Conservation (phyloP, 2,888 invertebrate species). For the Rosalia funebris region DNA sequence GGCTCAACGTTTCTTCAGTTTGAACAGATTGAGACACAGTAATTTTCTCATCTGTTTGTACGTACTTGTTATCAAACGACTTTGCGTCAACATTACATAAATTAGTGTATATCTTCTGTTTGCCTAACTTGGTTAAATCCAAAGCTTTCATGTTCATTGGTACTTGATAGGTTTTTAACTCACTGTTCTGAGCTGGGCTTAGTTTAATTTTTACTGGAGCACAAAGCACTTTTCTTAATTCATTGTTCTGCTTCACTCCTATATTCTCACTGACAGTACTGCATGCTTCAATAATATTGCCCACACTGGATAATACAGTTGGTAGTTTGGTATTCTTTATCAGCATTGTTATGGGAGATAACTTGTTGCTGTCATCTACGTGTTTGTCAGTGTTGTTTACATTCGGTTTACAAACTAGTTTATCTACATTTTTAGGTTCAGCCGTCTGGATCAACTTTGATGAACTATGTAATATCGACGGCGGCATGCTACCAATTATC, state of each 20-base stretch:
- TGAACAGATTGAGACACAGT: background rate
- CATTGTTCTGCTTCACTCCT: background rate
- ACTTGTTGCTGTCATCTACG: background rate
- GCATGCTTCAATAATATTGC: background rate
- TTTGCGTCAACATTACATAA: conserved; percentile 1
- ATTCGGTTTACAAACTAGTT: conserved; percentile 17
- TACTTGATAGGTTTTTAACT: background rate
- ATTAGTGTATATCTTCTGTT: background rate
- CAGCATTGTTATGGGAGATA: conserved; percentile 14
- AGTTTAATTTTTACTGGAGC: background rate
- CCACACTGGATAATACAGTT: conserved; percentile 4
- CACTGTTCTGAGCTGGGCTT: background rate
- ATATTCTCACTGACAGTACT: background rate
- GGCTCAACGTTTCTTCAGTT: background rate
- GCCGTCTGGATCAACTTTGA: conserved; percentile 2
- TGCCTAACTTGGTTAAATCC: conserved; percentile 20
- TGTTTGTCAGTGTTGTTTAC: conserved; percentile 21
- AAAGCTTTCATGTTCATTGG: conserved; percentile 5
- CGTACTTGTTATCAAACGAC: conserved; percentile 3
- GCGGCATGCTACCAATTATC: conserved; percentile 28
- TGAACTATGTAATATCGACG: conserved; percentile 3
- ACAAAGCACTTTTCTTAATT: background rate
- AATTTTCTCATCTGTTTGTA: conserved; percentile 19
- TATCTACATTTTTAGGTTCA: conserved; percentile 18
- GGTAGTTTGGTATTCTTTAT: conserved; percentile 12